Percentiles rank a stretch among this genome's conserved stretches.
These are phyloP conservation scores for Magallana angulata DNA, from an alignment of 1,140 invertebrate genomes.

Conservation along the genomic window DNA sequence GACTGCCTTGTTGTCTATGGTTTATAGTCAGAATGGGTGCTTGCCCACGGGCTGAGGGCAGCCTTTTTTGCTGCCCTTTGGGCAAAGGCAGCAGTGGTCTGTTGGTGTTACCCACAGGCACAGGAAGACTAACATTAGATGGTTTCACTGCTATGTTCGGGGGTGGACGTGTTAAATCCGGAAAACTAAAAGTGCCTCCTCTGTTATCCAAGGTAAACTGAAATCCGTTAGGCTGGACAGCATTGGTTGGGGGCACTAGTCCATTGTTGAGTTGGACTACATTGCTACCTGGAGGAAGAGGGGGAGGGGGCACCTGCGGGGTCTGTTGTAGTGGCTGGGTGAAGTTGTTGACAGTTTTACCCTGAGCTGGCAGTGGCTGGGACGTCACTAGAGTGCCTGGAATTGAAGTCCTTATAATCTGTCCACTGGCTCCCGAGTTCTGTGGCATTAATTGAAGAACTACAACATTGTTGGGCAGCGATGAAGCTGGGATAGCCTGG, in stretches of 20 bases:
- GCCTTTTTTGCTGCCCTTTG: conserved; percentile 1
- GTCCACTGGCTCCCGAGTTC: conserved; percentile 47
- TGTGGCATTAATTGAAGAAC: conserved; percentile 51
- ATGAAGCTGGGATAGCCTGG: conserved; percentile 46
- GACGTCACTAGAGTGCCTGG: conserved; percentile 36
- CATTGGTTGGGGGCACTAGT: conserved; percentile 32
- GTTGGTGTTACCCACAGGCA: not conserved
- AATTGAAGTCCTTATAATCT: conserved; percentile 38
- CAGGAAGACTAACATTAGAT: not conserved
- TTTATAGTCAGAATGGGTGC: not conserved
- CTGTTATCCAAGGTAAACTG: conserved; percentile 27
- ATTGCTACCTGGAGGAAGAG: conserved; percentile 19
- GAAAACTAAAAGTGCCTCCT: conserved; percentile 49
- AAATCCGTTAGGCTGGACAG: not conserved
- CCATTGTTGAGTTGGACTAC: conserved; percentile 25
- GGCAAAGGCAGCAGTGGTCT: conserved; percentile 16
- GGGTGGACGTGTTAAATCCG: conserved; percentile 50
- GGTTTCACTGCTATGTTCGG: conserved; percentile 46
- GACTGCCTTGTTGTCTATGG: conserved; percentile 10
- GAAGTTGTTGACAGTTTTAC: conserved; percentile 43
- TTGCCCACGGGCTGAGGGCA: not conserved
- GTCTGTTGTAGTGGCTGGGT: conserved; percentile 42
- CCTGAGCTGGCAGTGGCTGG: conserved; percentile 40
- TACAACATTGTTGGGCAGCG: conserved; percentile 55
- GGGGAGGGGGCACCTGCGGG: conserved; percentile 39